These are phyloP conservation scores for Serilophus lunatus DNA, from an alignment of 2,113 vertebrate genomes.

Conservation along the genomic window DNA sequence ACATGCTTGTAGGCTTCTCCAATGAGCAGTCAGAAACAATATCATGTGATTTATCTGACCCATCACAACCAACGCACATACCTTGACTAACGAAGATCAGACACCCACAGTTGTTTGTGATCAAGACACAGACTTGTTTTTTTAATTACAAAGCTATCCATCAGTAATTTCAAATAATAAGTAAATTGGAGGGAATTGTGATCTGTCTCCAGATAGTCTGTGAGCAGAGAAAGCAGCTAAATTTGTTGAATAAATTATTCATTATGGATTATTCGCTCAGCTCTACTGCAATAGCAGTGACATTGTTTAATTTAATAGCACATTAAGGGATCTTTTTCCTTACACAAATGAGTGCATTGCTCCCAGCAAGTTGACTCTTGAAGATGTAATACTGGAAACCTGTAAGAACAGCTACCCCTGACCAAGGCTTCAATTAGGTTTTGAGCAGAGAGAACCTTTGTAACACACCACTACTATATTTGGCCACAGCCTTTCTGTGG, in stretches of 20 bases:
- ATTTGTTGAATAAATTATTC: constrained; percentile 73
- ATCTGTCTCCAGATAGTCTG: constrained; percentile 72
- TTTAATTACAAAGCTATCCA: constrained; percentile 71
- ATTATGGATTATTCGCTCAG: constrained; percentile 71
- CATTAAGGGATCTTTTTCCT: constrained; percentile 68
- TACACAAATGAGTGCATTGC: constrained; percentile 67
- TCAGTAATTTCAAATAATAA: constrained; percentile 72
- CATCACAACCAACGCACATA: constrained; percentile 56
- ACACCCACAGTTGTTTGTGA: constrained; percentile 62
- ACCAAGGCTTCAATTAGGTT: constrained; percentile 4
- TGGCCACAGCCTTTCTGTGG: neutral
- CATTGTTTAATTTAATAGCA: constrained; percentile 73
- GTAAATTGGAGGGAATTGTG: constrained; percentile 71
- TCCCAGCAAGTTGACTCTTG: constrained; percentile 63
- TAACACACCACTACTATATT: neutral
- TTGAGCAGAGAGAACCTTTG: neutral
- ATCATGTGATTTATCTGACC: constrained; percentile 66
- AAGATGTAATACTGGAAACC: constrained; percentile 39
- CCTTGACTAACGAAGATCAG: constrained; percentile 64
- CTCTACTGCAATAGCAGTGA: constrained; percentile 66
- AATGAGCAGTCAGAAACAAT: constrained; percentile 58
- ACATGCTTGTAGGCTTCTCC: constrained; percentile 54
- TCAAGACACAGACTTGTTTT: constrained; percentile 66
- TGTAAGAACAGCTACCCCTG: neutral
- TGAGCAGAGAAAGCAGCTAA: constrained; percentile 70